phyloP scores from a whole-genome alignment of 2,797 vertebrate species.

The Rhabdomys pumilio region DNA sequence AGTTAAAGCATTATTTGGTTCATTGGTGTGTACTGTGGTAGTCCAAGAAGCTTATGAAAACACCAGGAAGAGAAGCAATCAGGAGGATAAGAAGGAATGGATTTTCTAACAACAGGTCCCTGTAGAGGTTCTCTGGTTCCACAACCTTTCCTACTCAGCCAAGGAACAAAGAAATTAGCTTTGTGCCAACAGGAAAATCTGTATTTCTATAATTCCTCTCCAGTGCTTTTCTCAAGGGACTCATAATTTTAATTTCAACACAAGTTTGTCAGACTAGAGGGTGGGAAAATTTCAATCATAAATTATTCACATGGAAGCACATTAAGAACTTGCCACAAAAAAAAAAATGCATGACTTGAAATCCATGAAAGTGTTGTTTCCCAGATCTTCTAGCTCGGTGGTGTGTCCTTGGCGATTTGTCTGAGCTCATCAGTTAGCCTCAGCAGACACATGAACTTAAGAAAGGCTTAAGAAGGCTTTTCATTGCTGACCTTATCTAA shows the following conservation, averaged over 20 bases:
- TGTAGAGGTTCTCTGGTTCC: constrained; percentile 51
- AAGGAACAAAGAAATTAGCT: constrained; percentile 63
- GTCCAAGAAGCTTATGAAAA: constrained; percentile 49
- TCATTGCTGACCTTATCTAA: neutral
- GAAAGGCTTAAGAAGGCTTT: constrained; percentile 36
- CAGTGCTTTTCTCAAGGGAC: constrained; percentile 64
- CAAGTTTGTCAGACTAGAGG: constrained; percentile 74
- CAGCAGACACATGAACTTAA: neutral
- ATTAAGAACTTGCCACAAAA: constrained; percentile 69
- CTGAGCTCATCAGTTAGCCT: constrained; percentile 13
- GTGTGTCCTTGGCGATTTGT: neutral
- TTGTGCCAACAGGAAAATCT: constrained; percentile 54
- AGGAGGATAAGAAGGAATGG: neutral
- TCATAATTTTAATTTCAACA: constrained; percentile 77
- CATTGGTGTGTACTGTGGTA: constrained; percentile 45
- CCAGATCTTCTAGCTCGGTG: constrained; percentile 57
- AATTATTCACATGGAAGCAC: constrained; percentile 76
- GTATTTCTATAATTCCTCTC: constrained; percentile 64
- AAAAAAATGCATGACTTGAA: constrained; percentile 63
- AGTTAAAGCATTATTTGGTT: constrained; percentile 2
- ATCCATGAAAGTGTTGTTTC: constrained; percentile 60
- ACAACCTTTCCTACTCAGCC: constrained; percentile 37
- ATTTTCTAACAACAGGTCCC: constrained; percentile 44
- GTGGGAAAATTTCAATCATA: constrained; percentile 77
- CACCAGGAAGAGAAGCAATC: neutral